Evolutionary conservation across 2,113 vertebrate genomes (phyloP).

Genomic region (Tiliqua scincoides): DNA sequence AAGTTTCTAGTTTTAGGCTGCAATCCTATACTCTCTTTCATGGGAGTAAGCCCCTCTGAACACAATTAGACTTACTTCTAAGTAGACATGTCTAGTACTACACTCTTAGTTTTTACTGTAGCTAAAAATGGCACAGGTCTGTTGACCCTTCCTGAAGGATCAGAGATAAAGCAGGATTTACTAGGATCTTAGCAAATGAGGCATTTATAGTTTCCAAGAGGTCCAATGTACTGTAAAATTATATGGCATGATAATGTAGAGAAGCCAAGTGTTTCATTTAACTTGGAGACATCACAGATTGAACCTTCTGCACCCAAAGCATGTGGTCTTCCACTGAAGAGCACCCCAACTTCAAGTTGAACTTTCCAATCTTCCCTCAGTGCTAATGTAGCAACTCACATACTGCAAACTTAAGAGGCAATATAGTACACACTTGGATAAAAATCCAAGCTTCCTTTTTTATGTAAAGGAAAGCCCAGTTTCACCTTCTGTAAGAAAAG

Average conservation of each 20-base stretch:
- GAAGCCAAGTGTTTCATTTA: background rate
- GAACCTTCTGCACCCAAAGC: no score
- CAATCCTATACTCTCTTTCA: no score
- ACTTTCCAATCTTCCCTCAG: no score
- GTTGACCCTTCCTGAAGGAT: background rate
- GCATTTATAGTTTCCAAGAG: background rate
- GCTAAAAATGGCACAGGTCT: background rate
- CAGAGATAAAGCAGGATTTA: background rate
- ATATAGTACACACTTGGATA: background rate
- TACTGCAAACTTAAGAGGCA: background rate
- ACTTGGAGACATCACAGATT: background rate
- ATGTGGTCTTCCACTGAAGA: no score
- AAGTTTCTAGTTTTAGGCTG: no score
- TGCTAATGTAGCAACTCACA: background rate
- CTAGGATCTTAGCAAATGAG: background rate
- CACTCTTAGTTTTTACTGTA: no score
- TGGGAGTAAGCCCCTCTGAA: no score
- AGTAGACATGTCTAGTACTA: no score
- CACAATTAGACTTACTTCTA: no score
- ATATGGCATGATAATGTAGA: background rate
- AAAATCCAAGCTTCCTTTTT: background rate
- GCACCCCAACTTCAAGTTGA: no score
- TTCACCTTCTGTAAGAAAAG: background rate
- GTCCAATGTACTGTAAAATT: background rate
- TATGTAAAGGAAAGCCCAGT: background rate